Base-by-base conservation (phyloP, 2,113 vertebrate genomes). In the Coturnix japonica region DNA sequence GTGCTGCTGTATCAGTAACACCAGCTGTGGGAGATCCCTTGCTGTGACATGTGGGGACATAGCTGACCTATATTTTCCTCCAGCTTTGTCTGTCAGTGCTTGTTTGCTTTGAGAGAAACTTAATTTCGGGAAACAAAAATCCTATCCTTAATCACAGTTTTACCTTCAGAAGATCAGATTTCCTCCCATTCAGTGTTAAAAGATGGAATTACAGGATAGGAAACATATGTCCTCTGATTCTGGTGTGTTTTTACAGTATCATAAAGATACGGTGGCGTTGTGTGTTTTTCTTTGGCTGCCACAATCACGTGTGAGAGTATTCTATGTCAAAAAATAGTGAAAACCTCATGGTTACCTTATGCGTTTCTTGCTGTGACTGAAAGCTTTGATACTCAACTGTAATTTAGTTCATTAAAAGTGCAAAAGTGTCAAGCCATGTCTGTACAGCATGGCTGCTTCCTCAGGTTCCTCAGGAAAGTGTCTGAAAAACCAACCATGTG, bases 201-300 rank as follows among this genome's bases (percentile, higher is more conserved):
- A 59, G 46, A 39, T 57, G 67, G 60, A 87, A 80, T 88, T 93
- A 30, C 28, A 70, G 46, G 85, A 25, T 12, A 23, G 67, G 76
- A 51, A 35, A 66, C 39, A 30, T 47, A 70, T 73, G 54, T 56
- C 66, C 43, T 73, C 86, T 39, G 64, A 77, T 92, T 94, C 75
- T 51, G 73, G 63, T 74, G 37, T 12, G 28, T 9, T 92, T 93
- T 90, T 93, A 85, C 37, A 44, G 71, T 89, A 56, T 18, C 74
- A 61, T 93, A 89, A 88, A 86, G 94, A 85, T 76, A 44, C 86
- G 65, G 39, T n/a, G 46, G 21, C 22, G 21, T 59, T 21, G 26
- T 80, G n/a, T 93, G 89, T 91, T 90, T 23, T 37, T 86, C 91
- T 91, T 92, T 89, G 75, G 67, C 39, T 57, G 41, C 70, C 85